phyloP scores from a whole-genome alignment of 2,888 invertebrate species.

The Ectobius pallidus region DNA sequence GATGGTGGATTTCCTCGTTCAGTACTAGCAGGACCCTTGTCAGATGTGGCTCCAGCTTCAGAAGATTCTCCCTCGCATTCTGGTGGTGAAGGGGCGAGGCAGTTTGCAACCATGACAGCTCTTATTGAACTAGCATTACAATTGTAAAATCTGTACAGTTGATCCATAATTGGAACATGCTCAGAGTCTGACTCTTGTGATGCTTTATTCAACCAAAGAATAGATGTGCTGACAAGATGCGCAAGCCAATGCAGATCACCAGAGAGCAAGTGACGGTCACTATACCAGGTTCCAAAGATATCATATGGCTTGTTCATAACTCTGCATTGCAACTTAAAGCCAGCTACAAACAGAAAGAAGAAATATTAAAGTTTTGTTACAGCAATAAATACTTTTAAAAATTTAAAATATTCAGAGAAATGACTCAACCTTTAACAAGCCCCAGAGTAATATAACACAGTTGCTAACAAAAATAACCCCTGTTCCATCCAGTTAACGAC shows the following conservation, averaged over 20 bases:
- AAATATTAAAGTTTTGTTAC: background rate
- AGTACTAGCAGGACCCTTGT: background rate
- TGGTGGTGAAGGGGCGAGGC: constrained; percentile 57
- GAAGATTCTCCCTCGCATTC: constrained; percentile 47
- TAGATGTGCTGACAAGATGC: constrained; percentile 73
- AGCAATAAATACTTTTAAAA: background rate
- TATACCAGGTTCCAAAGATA: constrained; percentile 90
- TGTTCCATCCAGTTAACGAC: too few species aligned
- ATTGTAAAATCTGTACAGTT: constrained; percentile 74
- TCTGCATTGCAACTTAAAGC: constrained; percentile 72
- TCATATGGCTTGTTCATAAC: constrained; percentile 86
- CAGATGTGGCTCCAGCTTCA: background rate
- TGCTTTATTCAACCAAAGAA: constrained; percentile 82
- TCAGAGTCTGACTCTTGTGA: constrained; percentile 75
- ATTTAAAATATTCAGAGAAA: background rate
- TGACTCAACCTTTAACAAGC: background rate
- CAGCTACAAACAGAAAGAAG: constrained; percentile 56
- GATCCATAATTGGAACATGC: constrained; percentile 76
- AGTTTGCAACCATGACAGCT: constrained; percentile 77
- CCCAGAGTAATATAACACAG: background rate
- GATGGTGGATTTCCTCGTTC: constrained; percentile 60
- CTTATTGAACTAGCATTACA: constrained; percentile 80
- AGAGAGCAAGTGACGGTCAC: constrained; percentile 77
- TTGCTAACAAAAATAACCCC: too few species aligned
- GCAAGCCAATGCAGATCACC: constrained; percentile 83